Conservation (phyloP, 2,113 vertebrate genomes). For the Nycticorax nycticorax region DNA sequence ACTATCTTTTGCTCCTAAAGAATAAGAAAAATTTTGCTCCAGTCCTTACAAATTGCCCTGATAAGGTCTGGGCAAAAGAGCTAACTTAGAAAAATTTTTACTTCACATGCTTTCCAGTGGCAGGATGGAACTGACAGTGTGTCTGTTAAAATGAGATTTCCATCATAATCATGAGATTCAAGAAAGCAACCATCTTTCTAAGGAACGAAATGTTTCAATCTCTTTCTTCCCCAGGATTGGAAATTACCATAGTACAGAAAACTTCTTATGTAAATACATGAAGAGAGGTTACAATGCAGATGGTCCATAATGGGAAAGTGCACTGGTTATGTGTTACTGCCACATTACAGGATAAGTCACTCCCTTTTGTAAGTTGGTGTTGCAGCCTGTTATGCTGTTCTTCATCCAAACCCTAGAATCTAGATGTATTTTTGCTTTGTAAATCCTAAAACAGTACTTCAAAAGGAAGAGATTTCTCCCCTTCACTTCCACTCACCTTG, state of each 20-base stretch:
- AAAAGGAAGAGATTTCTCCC: background rate
- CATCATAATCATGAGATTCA: background rate
- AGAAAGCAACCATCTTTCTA: background rate
- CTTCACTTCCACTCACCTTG: background rate
- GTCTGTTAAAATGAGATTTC: background rate
- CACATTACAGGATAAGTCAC: background rate
- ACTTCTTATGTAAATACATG: background rate
- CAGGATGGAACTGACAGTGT: accelerated
- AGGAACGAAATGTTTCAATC: background rate
- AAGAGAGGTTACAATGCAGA: background rate
- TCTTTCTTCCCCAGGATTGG: background rate
- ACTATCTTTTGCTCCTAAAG: background rate
- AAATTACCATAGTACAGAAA: background rate
- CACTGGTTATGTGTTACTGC: background rate
- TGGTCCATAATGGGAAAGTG: background rate
- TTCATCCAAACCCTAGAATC: background rate
- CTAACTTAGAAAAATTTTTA: background rate
- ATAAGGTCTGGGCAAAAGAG: background rate
- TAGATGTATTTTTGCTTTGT: background rate
- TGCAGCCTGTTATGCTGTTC: background rate
- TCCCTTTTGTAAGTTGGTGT: background rate
- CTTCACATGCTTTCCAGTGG: background rate
- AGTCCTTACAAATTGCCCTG: background rate
- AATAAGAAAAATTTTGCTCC: background rate
- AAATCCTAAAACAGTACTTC: background rate